Base-by-base conservation (phyloP, 2,888 invertebrate genomes). In the Hybos culiciformis region DNA sequence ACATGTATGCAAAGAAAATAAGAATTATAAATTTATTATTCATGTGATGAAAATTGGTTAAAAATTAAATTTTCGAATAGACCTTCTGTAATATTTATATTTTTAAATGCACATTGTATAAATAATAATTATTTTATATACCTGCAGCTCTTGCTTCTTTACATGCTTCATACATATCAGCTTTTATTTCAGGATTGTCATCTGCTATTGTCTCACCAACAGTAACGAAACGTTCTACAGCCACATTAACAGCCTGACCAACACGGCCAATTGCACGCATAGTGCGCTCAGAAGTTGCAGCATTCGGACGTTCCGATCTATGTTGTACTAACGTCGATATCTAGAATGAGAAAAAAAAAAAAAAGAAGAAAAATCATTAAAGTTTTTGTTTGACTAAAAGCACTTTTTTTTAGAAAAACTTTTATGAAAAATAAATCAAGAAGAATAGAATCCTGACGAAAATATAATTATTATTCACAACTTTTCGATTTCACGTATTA, bases 171-270 rank as follows among this genome's bases (percentile, higher is more conserved):
- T 88, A 93, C 96, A 98, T 97, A 66, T 94, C 94, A 60, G 86
- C 83, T 54, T 91, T 83, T 53, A 98, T 91, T 68, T 97, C 96
- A 23, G 84, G 83, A 73, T 97, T 94, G 72, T 96, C 94, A 68
- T 94, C 94, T 38, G 94, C 97, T 62, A 98, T 97, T 57, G 93
- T 88, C 70, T 97, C 96, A 34, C 97, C 97, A 51, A 98, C 96
- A 34, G 92, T 87, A 54, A 96, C 94, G 73, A 98, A 97, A 55
- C 96, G 75, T 63, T 97, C 96, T 46, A 98, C 93, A 41, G 98
- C 96, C 60, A 92, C 77, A 69, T 91, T 92, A 50, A 98, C 92
- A 37, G 93, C 87, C 60, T 93, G 92, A 26, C 97, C 97, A 45
- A 98, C 92, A 50, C 91, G 77, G 50, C 88, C 83, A 58, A 92